Percentiles rank a stretch among this genome's conserved stretches.
These are phyloP conservation scores for Thecophora atra DNA, from an alignment of 2,888 invertebrate genomes.

Conservation along the genomic window DNA sequence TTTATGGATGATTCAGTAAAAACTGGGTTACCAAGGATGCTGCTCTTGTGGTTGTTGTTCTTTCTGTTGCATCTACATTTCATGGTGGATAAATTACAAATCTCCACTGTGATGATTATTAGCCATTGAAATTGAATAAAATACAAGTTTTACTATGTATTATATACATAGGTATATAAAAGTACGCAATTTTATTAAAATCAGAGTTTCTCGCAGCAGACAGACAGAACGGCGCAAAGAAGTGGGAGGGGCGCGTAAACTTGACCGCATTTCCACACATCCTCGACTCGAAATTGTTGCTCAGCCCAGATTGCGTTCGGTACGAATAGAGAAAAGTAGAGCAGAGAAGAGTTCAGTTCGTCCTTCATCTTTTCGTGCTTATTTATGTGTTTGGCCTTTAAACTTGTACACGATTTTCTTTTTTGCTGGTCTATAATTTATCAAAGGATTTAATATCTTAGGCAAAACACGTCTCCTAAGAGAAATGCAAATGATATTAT, in stretches of 20 bases:
- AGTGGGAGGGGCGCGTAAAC: slow-evolving; percentile 40
- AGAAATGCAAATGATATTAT: too few relatives aligned
- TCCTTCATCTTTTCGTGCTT: slow-evolving; percentile 9
- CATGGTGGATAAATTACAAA: too few relatives aligned
- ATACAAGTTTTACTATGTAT: background rate
- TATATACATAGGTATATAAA: background rate
- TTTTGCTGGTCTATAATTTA: too few relatives aligned
- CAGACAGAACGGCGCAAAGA: background rate
- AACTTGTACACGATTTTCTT: too few relatives aligned
- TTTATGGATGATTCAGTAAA: background rate
- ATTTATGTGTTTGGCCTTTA: background rate
- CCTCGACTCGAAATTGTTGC: slow-evolving; percentile 27
- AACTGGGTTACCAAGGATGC: background rate
- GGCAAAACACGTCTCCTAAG: too few relatives aligned
- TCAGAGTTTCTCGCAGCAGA: background rate
- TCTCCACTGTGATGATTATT: too few relatives aligned
- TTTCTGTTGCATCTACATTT: too few relatives aligned
- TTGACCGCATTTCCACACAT: slow-evolving; percentile 42
- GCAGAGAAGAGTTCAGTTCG: background rate
- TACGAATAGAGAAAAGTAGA: background rate
- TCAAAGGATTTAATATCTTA: too few relatives aligned
- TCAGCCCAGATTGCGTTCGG: background rate
- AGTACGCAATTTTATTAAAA: background rate
- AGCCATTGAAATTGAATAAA: too few relatives aligned
- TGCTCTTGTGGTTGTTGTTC: background rate